These are phyloP conservation scores for Tenthredo mesomela DNA, from an alignment of 2,888 invertebrate species.

Conservation along the genomic window DNA sequence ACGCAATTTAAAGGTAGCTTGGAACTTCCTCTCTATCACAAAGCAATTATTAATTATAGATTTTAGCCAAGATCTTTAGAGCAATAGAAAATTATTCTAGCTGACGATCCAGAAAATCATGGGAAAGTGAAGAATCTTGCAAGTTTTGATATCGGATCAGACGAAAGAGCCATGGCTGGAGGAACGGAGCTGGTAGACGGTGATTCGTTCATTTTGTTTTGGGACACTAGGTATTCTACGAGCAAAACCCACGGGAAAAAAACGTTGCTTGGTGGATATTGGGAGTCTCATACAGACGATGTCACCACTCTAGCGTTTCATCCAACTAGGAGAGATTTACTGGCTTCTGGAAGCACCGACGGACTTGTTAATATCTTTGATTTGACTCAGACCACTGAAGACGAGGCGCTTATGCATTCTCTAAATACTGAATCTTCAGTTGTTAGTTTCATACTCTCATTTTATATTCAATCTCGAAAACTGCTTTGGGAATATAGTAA, in stretches of 20 bases:
- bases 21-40: not conserved
- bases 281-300: conserved; percentile 91
- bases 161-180: conserved; percentile 85
- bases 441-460: conserved; percentile 73
- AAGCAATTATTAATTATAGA: not conserved
- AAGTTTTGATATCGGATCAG: conserved; percentile 87
- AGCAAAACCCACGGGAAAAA: conserved; percentile 72
- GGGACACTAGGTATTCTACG: conserved; percentile 84
- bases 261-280: conserved; percentile 87
- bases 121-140: conserved; percentile 81
- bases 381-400: conserved; percentile 86
- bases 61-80: not conserved
- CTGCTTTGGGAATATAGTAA: not conserved
- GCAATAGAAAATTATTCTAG: conserved; percentile 53
- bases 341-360: conserved; percentile 90
- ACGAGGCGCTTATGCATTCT: conserved; percentile 88
- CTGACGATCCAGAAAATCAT: conserved; percentile 74
- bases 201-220: conserved; percentile 89
- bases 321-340: conserved; percentile 82
- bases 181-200: conserved; percentile 86
- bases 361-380: conserved; percentile 93
- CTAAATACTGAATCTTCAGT: conserved; percentile 90
- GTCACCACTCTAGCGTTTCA: conserved; percentile 85
- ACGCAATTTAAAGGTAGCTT: conserved; percentile 77
- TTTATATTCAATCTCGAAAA: not conserved